Percentiles rank a stretch among this genome's conserved stretches.
phyloP scores from a whole-genome alignment of 2,797 vertebrate species.

The Falco cherrug region DNA sequence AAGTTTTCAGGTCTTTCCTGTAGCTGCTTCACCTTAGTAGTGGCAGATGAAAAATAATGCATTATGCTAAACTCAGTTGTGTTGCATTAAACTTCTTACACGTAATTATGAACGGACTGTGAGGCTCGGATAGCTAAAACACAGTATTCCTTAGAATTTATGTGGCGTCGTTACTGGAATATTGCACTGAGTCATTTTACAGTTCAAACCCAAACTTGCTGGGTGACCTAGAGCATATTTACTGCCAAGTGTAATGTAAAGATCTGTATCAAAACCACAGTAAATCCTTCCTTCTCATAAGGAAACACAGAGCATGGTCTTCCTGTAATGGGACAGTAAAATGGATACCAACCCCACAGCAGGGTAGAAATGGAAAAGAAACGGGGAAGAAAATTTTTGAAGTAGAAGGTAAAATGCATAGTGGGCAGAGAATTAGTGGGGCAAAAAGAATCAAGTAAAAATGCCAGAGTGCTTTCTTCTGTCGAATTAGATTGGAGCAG shows the following conservation, averaged over 20 bases:
- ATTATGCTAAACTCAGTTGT: neutral
- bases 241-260: neutral
- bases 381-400: neutral
- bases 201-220: constrained; percentile 32
- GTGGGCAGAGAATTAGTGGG: neutral
- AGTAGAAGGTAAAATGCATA: neutral
- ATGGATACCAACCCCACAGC: neutral
- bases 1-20: neutral
- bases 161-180: neutral
- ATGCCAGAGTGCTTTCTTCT: neutral
- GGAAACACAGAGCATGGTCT: neutral
- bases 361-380: neutral
- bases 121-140: neutral
- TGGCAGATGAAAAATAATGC: neutral
- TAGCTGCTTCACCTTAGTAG: neutral
- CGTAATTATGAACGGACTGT: neutral
- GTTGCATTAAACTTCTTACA: neutral
- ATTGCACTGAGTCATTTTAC: neutral
- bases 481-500: neutral
- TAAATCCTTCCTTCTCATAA: neutral
- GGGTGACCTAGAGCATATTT: neutral
- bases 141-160: neutral
- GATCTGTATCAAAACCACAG: constrained; percentile 14
- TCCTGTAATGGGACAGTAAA: neutral
- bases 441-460: neutral